phyloP scores from a whole-genome alignment of 2,113 vertebrate genomes.

The Sinocyclocheilus anophthalmus region DNA sequence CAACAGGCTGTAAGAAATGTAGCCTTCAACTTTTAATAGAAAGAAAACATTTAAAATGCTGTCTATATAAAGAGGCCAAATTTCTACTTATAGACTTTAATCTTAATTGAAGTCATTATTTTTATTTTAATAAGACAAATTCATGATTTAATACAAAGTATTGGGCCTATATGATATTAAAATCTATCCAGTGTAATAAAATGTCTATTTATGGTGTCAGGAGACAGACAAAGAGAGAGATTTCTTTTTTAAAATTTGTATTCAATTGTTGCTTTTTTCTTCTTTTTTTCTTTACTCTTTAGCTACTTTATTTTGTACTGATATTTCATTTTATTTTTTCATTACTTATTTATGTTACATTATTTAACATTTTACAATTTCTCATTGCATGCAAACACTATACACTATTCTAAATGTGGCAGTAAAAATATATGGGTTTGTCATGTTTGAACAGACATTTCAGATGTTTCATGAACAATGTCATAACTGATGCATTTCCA shows the following conservation, averaged over 20 bases:
- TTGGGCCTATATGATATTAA: not conserved
- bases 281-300: not conserved
- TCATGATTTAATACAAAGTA: no score
- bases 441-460: no score
- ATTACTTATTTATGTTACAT: not conserved
- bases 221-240: not conserved
- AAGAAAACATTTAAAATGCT: not conserved
- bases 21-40: not conserved
- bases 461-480: no score
- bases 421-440: no score
- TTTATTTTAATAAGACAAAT: no score
- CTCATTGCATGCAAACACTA: not conserved
- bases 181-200: not conserved
- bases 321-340: not conserved
- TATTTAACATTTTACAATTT: not conserved
- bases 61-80: not conserved
- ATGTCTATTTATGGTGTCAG: not conserved
- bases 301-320: not conserved
- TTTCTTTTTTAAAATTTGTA: not conserved
- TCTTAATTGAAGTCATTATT: no score
- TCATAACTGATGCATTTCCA: no score
- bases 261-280: not conserved
- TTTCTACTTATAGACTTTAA: no score
- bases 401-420: no score
- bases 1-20: not conserved